Evolutionary conservation across 2,113 vertebrate genomes (phyloP).

Genomic region (Sisor rabdophorus): DNA sequence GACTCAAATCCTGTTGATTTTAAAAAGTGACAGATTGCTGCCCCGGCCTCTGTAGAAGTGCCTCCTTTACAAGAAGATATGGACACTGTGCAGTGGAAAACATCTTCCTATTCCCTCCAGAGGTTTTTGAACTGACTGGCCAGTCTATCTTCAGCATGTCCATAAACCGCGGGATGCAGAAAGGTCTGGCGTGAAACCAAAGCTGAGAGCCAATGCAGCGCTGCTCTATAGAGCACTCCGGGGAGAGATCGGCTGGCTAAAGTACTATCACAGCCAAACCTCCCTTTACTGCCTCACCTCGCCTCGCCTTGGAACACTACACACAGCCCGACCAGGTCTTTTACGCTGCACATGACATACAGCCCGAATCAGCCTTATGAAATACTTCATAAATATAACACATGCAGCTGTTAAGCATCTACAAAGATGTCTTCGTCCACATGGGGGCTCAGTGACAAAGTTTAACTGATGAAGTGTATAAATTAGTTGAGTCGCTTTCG

Average conservation of each 20-base stretch:
- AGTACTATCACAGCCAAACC: conserved; percentile 65
- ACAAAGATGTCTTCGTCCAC: too few species aligned
- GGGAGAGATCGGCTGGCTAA: conserved; percentile 59
- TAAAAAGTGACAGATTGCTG: conserved; percentile 63
- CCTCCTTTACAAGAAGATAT: conserved; percentile 68
- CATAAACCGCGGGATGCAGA: conserved; percentile 67
- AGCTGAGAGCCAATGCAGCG: conserved; percentile 48
- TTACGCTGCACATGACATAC: conserved; percentile 39
- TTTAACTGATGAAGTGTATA: conserved; percentile 15
- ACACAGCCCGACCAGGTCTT: conserved; percentile 18
- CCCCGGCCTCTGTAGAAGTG: conserved; percentile 44
- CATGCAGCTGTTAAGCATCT: conserved; percentile 24
- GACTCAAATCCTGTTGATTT: conserved; percentile 66
- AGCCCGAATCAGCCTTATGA: conserved; percentile 30
- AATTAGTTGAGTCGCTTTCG: conserved; percentile 21
- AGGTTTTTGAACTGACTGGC: conserved; percentile 61
- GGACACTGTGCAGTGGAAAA: conserved; percentile 59
- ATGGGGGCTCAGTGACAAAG: neutral
- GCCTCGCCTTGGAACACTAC: too few species aligned
- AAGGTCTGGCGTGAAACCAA: conserved; percentile 59
- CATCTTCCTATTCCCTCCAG: conserved; percentile 49
- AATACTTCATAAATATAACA: conserved; percentile 25
- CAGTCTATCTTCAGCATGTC: conserved; percentile 63
- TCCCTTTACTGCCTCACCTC: conserved; percentile 51
- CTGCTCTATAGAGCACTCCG: conserved; percentile 58